Conservation (phyloP, 2,888 invertebrate species). For the Ichneumoninae sp. region DNA sequence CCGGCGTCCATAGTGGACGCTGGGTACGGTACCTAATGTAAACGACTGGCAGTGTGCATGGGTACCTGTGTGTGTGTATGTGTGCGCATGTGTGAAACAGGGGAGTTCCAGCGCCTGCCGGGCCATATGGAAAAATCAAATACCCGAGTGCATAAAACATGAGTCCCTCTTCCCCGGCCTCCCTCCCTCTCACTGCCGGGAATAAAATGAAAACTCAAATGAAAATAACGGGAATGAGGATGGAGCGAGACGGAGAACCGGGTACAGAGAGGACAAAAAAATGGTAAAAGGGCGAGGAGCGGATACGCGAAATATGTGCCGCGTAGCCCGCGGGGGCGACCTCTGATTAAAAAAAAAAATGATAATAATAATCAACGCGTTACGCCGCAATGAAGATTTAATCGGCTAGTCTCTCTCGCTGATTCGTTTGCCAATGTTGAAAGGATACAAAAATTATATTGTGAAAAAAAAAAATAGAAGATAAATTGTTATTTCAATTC, state of each 20-base stretch:
- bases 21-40: slow-evolving; percentile 28
- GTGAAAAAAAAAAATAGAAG: slow-evolving; percentile 30
- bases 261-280: slow-evolving; percentile 42
- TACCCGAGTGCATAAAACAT: slow-evolving; percentile 75
- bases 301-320: too few relatives aligned
- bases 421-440: slow-evolving; percentile 29
- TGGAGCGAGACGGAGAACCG: slow-evolving; percentile 44
- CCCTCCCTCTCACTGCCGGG: slow-evolving; percentile 31
- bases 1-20: slow-evolving; percentile 7
- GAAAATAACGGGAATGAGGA: slow-evolving; percentile 69
- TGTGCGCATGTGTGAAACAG: slow-evolving; percentile 19
- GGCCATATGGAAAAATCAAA: slow-evolving; percentile 71
- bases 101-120: slow-evolving; percentile 36
- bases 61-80: not conserved
- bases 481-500: not conserved
- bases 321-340: slow-evolving; percentile 25
- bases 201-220: slow-evolving; percentile 72
- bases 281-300: slow-evolving; percentile 35
- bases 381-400: slow-evolving; percentile 52
- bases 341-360: slow-evolving; percentile 41
- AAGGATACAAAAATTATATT: slow-evolving; percentile 27
- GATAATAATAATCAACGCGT: slow-evolving; percentile 14
- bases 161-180: slow-evolving; percentile 55
- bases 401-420: slow-evolving; percentile 30
- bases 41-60: slow-evolving; percentile 33